Percentiles rank a stretch among this genome's conserved stretches.
Evolutionary conservation across 2,113 vertebrate genomes (phyloP).

Genomic region (Eira barbara): DNA sequence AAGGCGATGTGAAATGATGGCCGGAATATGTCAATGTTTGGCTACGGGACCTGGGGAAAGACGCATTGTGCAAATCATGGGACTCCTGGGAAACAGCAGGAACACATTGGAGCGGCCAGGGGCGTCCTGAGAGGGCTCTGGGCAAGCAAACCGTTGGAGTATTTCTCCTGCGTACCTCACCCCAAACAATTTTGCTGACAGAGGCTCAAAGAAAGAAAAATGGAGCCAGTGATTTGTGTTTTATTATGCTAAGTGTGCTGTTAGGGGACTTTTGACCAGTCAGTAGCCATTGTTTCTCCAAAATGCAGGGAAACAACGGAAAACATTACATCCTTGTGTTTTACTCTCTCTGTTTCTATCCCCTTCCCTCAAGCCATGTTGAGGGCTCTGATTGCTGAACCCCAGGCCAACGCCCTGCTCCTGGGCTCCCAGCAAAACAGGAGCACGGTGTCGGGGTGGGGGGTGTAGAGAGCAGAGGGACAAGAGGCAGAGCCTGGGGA

Average conservation of each 20-base stretch:
- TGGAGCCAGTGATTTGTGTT: not conserved
- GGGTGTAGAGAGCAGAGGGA: not conserved
- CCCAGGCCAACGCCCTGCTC: rapidly evolving
- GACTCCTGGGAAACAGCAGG: not conserved
- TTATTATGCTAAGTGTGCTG: not conserved
- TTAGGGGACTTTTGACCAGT: not conserved
- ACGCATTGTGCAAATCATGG: not conserved
- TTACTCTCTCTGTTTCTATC: not conserved
- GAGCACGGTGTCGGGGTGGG: too few species aligned
- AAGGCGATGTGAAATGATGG: not conserved
- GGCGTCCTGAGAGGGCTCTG: not conserved
- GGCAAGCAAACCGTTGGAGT: not conserved
- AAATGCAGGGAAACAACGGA: not conserved
- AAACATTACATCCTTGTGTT: not conserved
- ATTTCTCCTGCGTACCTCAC: not conserved
- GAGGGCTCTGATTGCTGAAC: not conserved
- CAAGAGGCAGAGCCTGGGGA: not conserved
- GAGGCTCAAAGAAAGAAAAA: not conserved
- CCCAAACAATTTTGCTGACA: not conserved
- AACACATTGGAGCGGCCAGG: not conserved
- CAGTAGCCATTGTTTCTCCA: not conserved
- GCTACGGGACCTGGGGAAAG: not conserved
- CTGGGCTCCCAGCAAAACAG: not conserved
- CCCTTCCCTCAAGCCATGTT: not conserved
- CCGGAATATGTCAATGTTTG: not conserved